Evolutionary conservation across 1,140 invertebrate genomes (phyloP).

Genomic region (Drosophila varians): DNA sequence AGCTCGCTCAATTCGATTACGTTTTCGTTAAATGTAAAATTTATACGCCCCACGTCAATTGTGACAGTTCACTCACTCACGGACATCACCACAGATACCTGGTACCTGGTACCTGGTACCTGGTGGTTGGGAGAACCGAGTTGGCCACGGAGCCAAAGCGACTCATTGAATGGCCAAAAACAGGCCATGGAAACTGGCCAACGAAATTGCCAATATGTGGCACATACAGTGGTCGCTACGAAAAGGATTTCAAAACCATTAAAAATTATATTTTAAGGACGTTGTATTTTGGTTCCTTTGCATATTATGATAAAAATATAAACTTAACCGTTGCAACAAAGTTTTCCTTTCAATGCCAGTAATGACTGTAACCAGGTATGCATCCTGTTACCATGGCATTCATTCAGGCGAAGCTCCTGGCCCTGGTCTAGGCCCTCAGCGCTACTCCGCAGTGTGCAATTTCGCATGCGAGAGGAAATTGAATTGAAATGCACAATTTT

Average conservation of each 20-base stretch:
- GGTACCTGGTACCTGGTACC: slow-evolving; percentile 11
- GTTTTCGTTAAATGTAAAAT: slow-evolving; percentile 83
- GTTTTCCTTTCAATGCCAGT: background rate
- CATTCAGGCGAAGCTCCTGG: slow-evolving; percentile 39
- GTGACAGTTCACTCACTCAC: slow-evolving; percentile 81
- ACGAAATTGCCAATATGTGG: slow-evolving; percentile 62
- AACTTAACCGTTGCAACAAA: no score
- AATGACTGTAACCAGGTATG: slow-evolving; percentile 42
- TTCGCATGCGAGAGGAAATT: slow-evolving; percentile 71
- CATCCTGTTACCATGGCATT: slow-evolving; percentile 29
- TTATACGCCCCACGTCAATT: slow-evolving; percentile 81
- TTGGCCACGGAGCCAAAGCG: slow-evolving; percentile 26
- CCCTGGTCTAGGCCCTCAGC: slow-evolving; percentile 19
- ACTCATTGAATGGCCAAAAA: slow-evolving; percentile 55
- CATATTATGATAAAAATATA: no score
- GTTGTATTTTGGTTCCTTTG: no score
- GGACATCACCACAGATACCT: slow-evolving; percentile 38
- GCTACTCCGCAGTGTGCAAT: slow-evolving; percentile 30
- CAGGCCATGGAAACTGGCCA: slow-evolving; percentile 51
- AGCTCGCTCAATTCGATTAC: slow-evolving; percentile 80
- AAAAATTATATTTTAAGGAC: no score
- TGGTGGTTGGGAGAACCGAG: slow-evolving; percentile 6
- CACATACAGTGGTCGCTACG: slow-evolving; percentile 50
- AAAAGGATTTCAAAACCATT: no score
- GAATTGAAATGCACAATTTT: slow-evolving; percentile 75